These are phyloP conservation scores for Acanthoscelides obtectus DNA, from an alignment of 2,888 invertebrate species.

Conservation along the genomic window DNA sequence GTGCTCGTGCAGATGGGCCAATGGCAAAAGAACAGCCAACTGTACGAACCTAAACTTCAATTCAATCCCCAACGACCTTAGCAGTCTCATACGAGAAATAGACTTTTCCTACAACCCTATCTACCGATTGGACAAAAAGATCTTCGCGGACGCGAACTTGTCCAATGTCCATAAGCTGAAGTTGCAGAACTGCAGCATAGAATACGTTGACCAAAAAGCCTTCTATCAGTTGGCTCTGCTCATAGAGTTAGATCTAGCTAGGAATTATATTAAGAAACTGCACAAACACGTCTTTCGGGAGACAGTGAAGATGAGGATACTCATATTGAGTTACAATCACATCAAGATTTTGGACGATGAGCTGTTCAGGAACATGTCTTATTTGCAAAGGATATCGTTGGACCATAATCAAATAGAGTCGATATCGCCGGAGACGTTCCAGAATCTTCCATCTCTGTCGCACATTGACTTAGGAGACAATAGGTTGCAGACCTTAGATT, in stretches of 20 bases:
- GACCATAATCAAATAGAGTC: conserved; percentile 68
- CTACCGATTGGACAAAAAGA: conserved; percentile 59
- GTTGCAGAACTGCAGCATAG: conserved; percentile 68
- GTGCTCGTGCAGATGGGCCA: conserved; percentile 83
- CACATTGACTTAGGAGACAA: conserved; percentile 70
- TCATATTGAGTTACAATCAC: conserved; percentile 71
- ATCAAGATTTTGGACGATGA: conserved; percentile 68
- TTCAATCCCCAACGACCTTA: conserved; percentile 67
- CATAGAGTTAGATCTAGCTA: conserved; percentile 77
- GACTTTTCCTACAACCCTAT: conserved; percentile 70
- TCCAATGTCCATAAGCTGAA: conserved; percentile 78
- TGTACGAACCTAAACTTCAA: conserved; percentile 58
- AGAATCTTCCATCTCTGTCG: conserved; percentile 54
- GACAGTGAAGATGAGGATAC: conserved; percentile 64
- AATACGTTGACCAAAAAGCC: conserved; percentile 68
- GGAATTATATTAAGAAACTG: conserved; percentile 63
- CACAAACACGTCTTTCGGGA: conserved; percentile 68
- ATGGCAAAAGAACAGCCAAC: conserved; percentile 79
- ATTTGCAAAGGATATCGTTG: conserved; percentile 71
- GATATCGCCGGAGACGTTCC: conserved; percentile 60
- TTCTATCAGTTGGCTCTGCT: conserved; percentile 71
- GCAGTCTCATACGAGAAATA: conserved; percentile 66
- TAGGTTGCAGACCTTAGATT: conserved; percentile 60
- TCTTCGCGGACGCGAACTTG: conserved; percentile 65
- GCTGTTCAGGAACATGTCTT: conserved; percentile 69